Evolutionary conservation across 35 echinoderm and acorn worm genomes (phyloP).

Genomic region (Heliocidaris tuberculata): DNA sequence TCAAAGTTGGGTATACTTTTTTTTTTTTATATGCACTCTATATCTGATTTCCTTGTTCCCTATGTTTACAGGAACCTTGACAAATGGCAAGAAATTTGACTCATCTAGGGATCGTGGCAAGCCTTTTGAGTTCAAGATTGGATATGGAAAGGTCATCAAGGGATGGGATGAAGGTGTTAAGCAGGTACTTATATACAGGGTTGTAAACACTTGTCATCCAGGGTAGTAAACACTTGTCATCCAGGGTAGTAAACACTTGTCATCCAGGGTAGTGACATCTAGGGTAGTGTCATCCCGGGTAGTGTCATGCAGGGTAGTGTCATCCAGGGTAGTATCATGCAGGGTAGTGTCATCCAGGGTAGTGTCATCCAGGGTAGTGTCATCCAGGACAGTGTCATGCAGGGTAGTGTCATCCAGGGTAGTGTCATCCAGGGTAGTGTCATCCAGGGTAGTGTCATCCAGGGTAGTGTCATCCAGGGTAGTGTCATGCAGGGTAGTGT

Average conservation of each 20-base stretch:
- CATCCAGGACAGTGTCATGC: not conserved
- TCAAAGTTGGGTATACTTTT: no score
- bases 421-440: not conserved
- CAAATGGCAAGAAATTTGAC: constrained; percentile 98
- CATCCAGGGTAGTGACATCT: no score
- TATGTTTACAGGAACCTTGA: constrained; percentile 71
- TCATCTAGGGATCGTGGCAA: constrained; percentile 77
- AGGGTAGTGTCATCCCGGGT: no score
- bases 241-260: no score
- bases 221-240: no score
- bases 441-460: not conserved
- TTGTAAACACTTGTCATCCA: no score
- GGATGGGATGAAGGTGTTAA: constrained; percentile 98
- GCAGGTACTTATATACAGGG: constrained; percentile 49
- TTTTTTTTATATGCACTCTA: no score
- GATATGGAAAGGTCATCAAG: constrained; percentile 84
- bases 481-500: not conserved
- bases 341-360: not conserved
- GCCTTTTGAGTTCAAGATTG: constrained; percentile 85
- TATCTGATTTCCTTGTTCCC: no score
- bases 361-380: not conserved
- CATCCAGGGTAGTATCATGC: not conserved
- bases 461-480: not conserved
- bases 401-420: not conserved
- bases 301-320: not conserved